Base-by-base conservation (phyloP, 2,797 vertebrate genomes). In the Poeciliopsis paucimaculata region DNA sequence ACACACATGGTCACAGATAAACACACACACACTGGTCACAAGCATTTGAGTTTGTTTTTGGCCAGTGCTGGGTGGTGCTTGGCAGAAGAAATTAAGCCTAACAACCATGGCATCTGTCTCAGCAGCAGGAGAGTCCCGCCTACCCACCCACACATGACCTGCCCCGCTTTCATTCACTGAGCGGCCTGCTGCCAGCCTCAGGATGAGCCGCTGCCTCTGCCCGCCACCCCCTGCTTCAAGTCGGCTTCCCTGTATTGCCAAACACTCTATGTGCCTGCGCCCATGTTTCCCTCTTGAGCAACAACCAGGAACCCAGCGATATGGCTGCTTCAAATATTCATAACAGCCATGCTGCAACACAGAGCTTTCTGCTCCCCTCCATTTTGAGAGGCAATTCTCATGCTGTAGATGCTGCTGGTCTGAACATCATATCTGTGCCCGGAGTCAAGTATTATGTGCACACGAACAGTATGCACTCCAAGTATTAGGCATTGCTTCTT, bases 31-130 rank as follows among this genome's bases (percentile, higher is more conserved):
- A 87, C 86, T 89, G 84, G 91, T 90, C 88, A 91, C 87, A 85
- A 87, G 89, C 91, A 88, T 90, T 92, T 83, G 89, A 90, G 92
- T 94, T 94, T 93, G 93, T 93, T 92, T 93, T 93, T 93, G 93
- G 93, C 93, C 92, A 85, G 91, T 87, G 78, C 89, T 90, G 87
- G 88, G 90, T 90, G 91, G 92, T 85, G 92, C 93, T 94, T 95
- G 95, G 95, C 92, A 91, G 85, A 88, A 87, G 91, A 93, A 92
- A 92, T 95, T 90, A 94, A 93, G 95, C 93, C 94, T 92, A 95
- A 94, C 94, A 94, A 95, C 93, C 88, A 11, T 94, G 95, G 94
- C 95, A 95, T 96, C 95, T 96, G 95, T 95, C 95, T 94, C 94
- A 93, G 92, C 94, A 95, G 94, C 95, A 94, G 95, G 94, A 95